phyloP scores from a whole-genome alignment of 2,888 invertebrate genomes.

The Emmelina monodactyla region DNA sequence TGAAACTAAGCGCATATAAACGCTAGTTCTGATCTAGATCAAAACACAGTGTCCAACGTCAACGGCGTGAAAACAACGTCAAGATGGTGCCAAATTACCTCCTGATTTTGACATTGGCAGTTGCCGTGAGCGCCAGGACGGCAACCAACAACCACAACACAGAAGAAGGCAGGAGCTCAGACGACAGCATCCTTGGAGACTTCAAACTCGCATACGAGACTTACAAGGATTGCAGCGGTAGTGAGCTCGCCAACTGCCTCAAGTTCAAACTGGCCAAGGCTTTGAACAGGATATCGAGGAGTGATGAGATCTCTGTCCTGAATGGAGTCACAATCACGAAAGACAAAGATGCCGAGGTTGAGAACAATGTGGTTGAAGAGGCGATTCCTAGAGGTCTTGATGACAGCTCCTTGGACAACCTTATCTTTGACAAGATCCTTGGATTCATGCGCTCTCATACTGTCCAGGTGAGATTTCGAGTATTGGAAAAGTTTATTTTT shows the following conservation, averaged over 20 bases:
- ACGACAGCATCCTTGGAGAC: constrained; percentile 68
- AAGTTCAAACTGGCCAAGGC: constrained; percentile 82
- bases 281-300: constrained; percentile 75
- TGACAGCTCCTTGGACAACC: constrained; percentile 75
- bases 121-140: constrained; percentile 59
- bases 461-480: constrained; percentile 76
- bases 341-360: constrained; percentile 59
- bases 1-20: constrained; percentile 62
- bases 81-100: constrained; percentile 68
- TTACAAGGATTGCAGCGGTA: constrained; percentile 80
- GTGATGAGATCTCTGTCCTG: constrained; percentile 71
- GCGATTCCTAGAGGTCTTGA: constrained; percentile 76
- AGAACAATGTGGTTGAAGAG: constrained; percentile 71
- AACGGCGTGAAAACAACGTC: constrained; percentile 44
- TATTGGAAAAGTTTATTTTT: too few relatives aligned
- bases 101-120: constrained; percentile 61
- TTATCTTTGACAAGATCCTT: constrained; percentile 78
- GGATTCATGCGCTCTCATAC: constrained; percentile 82
- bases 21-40: constrained; percentile 45
- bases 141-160: constrained; percentile 56
- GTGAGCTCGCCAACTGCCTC: constrained; percentile 75
- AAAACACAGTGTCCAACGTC: constrained; percentile 49
- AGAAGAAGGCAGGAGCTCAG: constrained; percentile 47
- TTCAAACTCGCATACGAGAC: constrained; percentile 78
- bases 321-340: constrained; percentile 81